phyloP scores from a whole-genome alignment of 2,888 invertebrate species.

The Spodoptera exigua region DNA sequence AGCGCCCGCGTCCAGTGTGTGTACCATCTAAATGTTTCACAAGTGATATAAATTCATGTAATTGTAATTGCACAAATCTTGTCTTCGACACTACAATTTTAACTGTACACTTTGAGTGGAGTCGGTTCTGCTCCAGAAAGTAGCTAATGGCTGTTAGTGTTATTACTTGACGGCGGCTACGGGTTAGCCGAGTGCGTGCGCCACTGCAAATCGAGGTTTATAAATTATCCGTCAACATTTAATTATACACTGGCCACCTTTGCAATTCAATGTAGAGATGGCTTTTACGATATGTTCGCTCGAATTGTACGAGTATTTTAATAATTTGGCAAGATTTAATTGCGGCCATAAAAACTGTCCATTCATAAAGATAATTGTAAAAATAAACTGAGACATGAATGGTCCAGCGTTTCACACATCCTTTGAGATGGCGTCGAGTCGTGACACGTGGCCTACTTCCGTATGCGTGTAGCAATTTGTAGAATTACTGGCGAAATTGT shows the following conservation, averaged over 20 bases:
- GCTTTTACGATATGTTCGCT: constrained; percentile 60
- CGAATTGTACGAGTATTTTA: constrained; percentile 47
- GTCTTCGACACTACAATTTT: constrained; percentile 42
- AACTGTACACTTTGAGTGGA: constrained; percentile 47
- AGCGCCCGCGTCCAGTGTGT: constrained; percentile 50
- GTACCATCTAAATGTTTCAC: constrained; percentile 47
- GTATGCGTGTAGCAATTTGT: constrained; percentile 82
- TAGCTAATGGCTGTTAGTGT: constrained; percentile 53
- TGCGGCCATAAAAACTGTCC: constrained; percentile 44
- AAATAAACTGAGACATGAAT: constrained; percentile 14
- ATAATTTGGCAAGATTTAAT: constrained; percentile 55
- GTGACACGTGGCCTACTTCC: constrained; percentile 71
- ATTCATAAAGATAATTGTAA: constrained; percentile 18
- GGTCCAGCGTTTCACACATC: constrained; percentile 54
- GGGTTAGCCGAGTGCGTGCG: constrained; percentile 56
- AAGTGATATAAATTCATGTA: constrained; percentile 38
- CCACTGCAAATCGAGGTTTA: constrained; percentile 63
- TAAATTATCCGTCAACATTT: constrained; percentile 74
- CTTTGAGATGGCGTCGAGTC: constrained; percentile 63
- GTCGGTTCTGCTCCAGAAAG: constrained; percentile 63
- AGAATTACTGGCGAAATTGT: constrained; percentile 82
- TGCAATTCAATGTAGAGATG: constrained; percentile 64
- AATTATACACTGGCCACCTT: constrained; percentile 67
- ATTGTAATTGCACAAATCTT: constrained; percentile 49
- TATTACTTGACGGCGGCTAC: constrained; percentile 43